Base-by-base conservation (phyloP, 2,888 invertebrate species). In the Xestia c-nigrum region DNA sequence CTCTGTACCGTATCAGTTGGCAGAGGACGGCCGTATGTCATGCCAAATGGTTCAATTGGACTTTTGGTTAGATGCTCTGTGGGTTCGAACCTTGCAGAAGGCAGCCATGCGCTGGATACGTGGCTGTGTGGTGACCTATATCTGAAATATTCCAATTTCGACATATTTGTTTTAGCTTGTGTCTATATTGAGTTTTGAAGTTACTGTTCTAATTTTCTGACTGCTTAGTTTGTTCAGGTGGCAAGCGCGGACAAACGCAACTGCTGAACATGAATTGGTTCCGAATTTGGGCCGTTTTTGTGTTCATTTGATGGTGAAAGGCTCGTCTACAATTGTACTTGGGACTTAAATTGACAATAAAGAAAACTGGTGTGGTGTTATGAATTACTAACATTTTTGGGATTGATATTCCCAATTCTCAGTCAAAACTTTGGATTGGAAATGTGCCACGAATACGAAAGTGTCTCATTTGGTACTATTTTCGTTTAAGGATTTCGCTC, bases 21-120 rank as follows among this genome's bases (percentile, higher is more conserved):
- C 86, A 84, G 68, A 43, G 40, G 55, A 24, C 64, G 46, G 64
- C 19, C 74, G 46, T 67, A 19, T 84, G 74, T 86, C 65, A 83
- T 79, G 85, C 85, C 85, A 86, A 87, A 86, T 77, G 87, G 81
- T 72, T 71, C 66, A 69, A 78, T 78, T 78, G 63, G 79, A 74
- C 69, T 72, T 76, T 74, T 83, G 74, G 74, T n/a, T n/a, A n/a
- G n/a, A n/a, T n/a, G n/a, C n/a, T n/a, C n/a, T n/a, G n/a, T n/a
- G n/a, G n/a, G n/a, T 70, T 73, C 47, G 43, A 78, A 66, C 84
- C 80, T 78, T 83, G 73, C 59, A 63, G 74, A 70, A 73, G 68
- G 50, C 66, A 57, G 16, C 74, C 69, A 75, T 66, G 80, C 66
- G 63, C 57, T 73, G n/a, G 21, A 10, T 61, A 64, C 80, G 61